Evolutionary conservation across 2,888 invertebrate genomes (phyloP).

Genomic region (Pardosa pseudoannulata): DNA sequence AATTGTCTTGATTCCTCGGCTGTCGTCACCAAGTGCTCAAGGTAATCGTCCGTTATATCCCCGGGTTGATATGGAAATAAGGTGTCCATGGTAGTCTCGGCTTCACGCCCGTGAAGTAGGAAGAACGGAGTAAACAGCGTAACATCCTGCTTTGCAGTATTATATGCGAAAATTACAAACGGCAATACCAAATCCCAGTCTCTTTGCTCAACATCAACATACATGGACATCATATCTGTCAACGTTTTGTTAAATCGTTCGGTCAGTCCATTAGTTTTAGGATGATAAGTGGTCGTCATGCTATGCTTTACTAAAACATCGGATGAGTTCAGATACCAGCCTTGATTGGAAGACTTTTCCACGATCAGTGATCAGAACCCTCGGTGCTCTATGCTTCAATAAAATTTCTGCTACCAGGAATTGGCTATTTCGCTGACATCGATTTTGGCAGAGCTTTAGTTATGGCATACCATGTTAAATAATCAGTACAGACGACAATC

Average conservation of each 20-base stretch:
- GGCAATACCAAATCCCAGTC: slow-evolving; percentile 11
- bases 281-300: neutral
- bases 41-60: neutral
- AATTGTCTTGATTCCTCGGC: slow-evolving; percentile 33
- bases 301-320: neutral
- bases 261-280: neutral
- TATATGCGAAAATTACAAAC: slow-evolving; percentile 30
- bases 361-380: slow-evolving; percentile 11
- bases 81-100: slow-evolving; percentile 18
- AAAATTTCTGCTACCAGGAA: slow-evolving; percentile 24
- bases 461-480: neutral
- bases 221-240: slow-evolving; percentile 21
- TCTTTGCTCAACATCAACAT: slow-evolving; percentile 20
- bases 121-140: neutral
- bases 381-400: neutral
- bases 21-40: too few relatives aligned
- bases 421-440: slow-evolving; percentile 23
- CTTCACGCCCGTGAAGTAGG: slow-evolving; percentile 17
- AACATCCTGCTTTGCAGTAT: neutral
- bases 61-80: neutral
- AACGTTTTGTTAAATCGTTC: neutral
- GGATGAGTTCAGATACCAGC: neutral
- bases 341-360: slow-evolving; percentile 9
- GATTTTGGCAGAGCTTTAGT: slow-evolving; percentile 9
- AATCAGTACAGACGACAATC: neutral